Evolutionary conservation across 2,797 vertebrate species (phyloP).

Genomic region (Oreonectes daqikongensis): DNA sequence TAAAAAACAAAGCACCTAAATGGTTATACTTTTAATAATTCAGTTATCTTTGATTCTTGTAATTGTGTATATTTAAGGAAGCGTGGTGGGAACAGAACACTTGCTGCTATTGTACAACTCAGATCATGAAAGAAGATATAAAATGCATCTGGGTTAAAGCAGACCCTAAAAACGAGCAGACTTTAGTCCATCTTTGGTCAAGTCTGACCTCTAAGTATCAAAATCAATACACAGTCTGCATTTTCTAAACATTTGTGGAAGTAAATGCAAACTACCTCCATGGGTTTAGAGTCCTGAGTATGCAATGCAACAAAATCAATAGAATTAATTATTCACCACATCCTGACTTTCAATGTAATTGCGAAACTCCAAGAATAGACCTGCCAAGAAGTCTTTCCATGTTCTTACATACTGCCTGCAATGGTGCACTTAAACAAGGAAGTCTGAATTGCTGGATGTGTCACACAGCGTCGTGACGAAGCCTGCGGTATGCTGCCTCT

Average conservation of each 20-base stretch:
- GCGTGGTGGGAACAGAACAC: neutral
- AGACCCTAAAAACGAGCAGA: neutral
- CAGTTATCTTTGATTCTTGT: too few species aligned
- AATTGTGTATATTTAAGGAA: too few species aligned
- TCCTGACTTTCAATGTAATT: slow-evolving; percentile 56
- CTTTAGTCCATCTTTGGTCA: neutral
- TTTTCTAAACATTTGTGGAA: neutral
- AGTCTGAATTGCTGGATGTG: slow-evolving; percentile 49
- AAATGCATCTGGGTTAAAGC: neutral
- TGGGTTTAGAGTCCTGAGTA: neutral
- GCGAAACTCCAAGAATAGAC: slow-evolving; percentile 65
- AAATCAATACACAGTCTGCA: neutral
- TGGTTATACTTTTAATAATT: too few species aligned
- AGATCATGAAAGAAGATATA: neutral
- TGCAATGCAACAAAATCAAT: slow-evolving; percentile 44
- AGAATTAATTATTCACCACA: slow-evolving; percentile 72
- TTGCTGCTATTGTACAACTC: neutral
- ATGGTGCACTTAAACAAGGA: slow-evolving; percentile 70
- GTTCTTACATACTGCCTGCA: slow-evolving; percentile 68
- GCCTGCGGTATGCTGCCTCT: slow-evolving; percentile 54
- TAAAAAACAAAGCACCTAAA: too few species aligned
- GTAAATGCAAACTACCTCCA: neutral
- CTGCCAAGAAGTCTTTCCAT: slow-evolving; percentile 71
- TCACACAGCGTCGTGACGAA: slow-evolving; percentile 47
- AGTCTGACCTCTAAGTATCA: neutral